phyloP scores from a whole-genome alignment of 2,797 vertebrate genomes.

The Peromyscus nudipes region DNA sequence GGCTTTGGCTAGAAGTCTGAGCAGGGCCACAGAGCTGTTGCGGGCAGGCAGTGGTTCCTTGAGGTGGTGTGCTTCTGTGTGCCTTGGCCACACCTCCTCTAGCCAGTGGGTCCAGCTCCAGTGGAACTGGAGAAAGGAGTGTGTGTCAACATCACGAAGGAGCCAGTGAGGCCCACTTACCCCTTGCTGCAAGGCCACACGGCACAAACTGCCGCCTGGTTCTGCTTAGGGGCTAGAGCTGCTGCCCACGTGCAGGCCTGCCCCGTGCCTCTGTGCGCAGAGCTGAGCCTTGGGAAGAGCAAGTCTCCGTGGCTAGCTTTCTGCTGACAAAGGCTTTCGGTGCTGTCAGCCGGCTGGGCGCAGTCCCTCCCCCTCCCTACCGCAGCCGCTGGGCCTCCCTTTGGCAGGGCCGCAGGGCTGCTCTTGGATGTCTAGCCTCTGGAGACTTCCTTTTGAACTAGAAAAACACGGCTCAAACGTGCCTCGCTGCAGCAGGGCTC shows the following conservation, averaged over 20 bases:
- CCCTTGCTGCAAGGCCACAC: neutral
- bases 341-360: conserved; percentile 6
- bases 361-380: conserved; percentile 35
- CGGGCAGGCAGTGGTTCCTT: neutral
- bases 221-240: conserved; percentile 67
- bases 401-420: conserved; percentile 47
- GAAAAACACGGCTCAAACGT: conserved; percentile 68
- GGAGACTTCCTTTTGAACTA: conserved; percentile 73
- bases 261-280: neutral
- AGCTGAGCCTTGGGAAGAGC: conserved; percentile 35
- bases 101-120: neutral
- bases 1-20: neutral
- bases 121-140: neutral
- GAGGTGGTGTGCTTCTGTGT: neutral
- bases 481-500: conserved; percentile 38
- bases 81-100: neutral
- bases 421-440: conserved; percentile 40
- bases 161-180: conserved; percentile 33
- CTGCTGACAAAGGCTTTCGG: conserved; percentile 74
- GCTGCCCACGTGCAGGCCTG: neutral
- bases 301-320: conserved; percentile 59
- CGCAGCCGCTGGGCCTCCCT: conserved; percentile 64
- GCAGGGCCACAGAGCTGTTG: neutral
- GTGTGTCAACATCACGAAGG: neutral
- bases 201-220: conserved; percentile 61